phyloP scores from a whole-genome alignment of 2,113 vertebrate species.

The Cygnus atratus region DNA sequence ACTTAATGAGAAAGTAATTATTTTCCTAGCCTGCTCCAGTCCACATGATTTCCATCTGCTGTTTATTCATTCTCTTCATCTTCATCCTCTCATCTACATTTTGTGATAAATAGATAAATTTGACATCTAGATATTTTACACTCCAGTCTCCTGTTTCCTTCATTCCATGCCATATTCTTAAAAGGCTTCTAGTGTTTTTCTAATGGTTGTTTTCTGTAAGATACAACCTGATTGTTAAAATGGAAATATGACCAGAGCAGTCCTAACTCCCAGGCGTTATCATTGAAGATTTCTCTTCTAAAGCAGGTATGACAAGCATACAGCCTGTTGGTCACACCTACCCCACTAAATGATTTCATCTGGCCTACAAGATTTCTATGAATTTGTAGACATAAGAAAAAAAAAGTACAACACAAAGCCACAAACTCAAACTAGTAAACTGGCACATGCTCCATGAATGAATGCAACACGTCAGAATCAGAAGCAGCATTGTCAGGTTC shows the following conservation, averaged over 20 bases:
- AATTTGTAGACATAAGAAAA: neutral
- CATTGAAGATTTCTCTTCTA: neutral
- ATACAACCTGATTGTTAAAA: neutral
- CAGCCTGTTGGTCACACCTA: neutral
- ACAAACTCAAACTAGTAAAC: neutral
- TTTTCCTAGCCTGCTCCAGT: neutral
- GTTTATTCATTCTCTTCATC: constrained; percentile 22
- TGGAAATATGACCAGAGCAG: neutral
- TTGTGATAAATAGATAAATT: constrained; percentile 1
- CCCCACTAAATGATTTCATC: neutral
- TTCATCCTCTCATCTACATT: constrained; percentile 21
- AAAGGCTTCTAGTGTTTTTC: neutral
- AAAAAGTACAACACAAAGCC: neutral
- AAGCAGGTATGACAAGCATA: neutral
- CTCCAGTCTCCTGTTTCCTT: neutral
- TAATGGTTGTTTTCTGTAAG: neutral
- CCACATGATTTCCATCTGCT: constrained; percentile 33
- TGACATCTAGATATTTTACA: neutral
- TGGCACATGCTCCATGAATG: neutral
- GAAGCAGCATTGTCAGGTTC: neutral
- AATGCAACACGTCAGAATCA: neutral
- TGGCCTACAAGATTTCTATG: neutral
- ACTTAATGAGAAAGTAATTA: constrained; percentile 1
- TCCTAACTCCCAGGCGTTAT: neutral
- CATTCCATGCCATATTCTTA: neutral